Conservation (phyloP, 2,797 vertebrate genomes). For the Malacoctenus gilli region DNA sequence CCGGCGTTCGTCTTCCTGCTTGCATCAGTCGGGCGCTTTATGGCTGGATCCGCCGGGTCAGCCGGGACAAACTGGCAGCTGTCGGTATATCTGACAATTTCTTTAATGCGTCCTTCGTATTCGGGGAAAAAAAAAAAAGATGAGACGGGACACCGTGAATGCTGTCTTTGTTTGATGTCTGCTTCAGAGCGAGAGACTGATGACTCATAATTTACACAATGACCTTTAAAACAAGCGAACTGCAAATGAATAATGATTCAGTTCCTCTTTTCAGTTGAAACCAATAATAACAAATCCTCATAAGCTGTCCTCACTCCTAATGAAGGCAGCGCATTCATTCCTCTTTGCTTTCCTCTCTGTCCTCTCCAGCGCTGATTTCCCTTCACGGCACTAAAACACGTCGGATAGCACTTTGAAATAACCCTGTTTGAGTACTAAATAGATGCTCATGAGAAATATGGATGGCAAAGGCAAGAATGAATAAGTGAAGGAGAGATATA, state of each 20-base stretch:
- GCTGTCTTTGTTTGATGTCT: not conserved
- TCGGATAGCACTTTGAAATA: constrained; percentile 46
- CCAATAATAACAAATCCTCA: too few relatives aligned
- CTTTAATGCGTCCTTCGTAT: not conserved
- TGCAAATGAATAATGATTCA: not conserved
- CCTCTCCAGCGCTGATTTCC: constrained; percentile 16
- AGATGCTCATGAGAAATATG: constrained; percentile 52
- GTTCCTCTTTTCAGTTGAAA: not conserved
- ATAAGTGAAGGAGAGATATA: constrained; percentile 40
- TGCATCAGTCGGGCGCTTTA: not conserved
- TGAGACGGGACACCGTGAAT: not conserved
- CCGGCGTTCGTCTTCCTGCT: not conserved
- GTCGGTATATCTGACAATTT: not conserved
- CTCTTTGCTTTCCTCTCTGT: constrained; percentile 27
- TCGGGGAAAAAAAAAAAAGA: too few relatives aligned
- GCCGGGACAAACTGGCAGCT: too few relatives aligned
- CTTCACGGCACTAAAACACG: constrained; percentile 23
- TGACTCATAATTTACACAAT: not conserved
- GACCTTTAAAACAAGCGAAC: not conserved
- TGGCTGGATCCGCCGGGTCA: too few relatives aligned
- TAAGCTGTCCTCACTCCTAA: too few relatives aligned
- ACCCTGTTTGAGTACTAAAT: constrained; percentile 53
- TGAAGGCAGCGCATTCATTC: constrained; percentile 12
- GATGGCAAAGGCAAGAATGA: constrained; percentile 43
- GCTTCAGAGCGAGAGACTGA: not conserved